Base-by-base conservation (phyloP, 2,113 vertebrate genomes). In the Cochlearius cochlearius region DNA sequence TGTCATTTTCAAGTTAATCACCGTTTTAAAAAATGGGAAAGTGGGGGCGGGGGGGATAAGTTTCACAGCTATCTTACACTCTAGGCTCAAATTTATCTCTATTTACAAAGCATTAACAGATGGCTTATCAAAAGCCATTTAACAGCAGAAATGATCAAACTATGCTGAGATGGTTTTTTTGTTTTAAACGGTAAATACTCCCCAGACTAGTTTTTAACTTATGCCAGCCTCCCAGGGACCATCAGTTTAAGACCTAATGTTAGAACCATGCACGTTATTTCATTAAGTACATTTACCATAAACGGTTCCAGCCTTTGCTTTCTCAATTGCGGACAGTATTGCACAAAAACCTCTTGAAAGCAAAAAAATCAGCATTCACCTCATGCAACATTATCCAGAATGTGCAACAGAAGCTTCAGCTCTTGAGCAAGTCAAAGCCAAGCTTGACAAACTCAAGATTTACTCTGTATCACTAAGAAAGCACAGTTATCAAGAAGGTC, bases 121-220 rank as follows among this genome's bases (percentile, higher is more conserved):
- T 91, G 74, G 73, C 41, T 95, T 97, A 96, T 90, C 91, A 95
- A 88, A 96, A 96, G 58, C 43, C 84, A 83, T 74, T 97, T 96
- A 94, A 45, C 76, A 91, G 71, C 55, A 97, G 59, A 96, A 97
- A 76, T 36, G 2, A 97, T 88, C 77, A 90, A 95, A 92, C 81
- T 91, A 38, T 62, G 90, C 36, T 14, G 66, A 87, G 49, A 69
- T 6, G 4, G 0, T 29, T 87, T 84, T 88, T 58, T 56, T 81
- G 16, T 52, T 96, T 85, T 75, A 92, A 94, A 91, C 30, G 68
- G 74, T 76, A 93, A 94, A 85, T 73, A 92, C 19, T 91, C 87
- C 74, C 89, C 87, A 94, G 76, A 80, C 84, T 47, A 91, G 58
- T 79, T 94, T 89, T 95, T 95, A 95, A 92, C 84, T 96, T 94